These are phyloP conservation scores for Eilema sororculum DNA, from an alignment of 2,888 invertebrate species.

Conservation along the genomic window DNA sequence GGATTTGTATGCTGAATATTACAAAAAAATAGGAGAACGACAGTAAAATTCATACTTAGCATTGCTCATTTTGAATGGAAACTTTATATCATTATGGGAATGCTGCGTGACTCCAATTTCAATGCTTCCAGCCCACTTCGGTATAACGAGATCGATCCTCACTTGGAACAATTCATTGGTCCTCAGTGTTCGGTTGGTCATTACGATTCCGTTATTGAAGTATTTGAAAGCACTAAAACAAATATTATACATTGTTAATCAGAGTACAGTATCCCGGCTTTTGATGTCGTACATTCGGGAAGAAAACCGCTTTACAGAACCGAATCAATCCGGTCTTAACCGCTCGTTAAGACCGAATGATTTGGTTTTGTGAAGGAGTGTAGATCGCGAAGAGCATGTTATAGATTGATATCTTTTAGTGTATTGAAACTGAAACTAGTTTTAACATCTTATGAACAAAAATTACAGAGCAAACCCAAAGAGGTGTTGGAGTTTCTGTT, in stretches of 20 bases:
- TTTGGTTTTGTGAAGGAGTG: too few species aligned
- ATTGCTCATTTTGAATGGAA: constrained; percentile 98
- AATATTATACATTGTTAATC: background rate
- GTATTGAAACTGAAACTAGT: too few species aligned
- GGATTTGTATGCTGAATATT: too few species aligned
- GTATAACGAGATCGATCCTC: constrained; percentile 95
- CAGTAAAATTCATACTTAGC: constrained; percentile 87
- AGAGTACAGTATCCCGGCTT: background rate
- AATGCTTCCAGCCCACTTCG: constrained; percentile 98
- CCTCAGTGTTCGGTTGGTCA: constrained; percentile 94
- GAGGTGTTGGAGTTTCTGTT: too few species aligned
- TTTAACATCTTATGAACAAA: too few species aligned
- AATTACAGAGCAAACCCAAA: too few species aligned
- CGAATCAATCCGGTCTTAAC: too few species aligned
- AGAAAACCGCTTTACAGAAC: background rate
- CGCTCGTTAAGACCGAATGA: too few species aligned
- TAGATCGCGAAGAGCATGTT: too few species aligned
- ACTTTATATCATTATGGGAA: constrained; percentile 94
- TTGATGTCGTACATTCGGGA: background rate
- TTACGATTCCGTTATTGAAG: constrained; percentile 97
- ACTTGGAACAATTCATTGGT: constrained; percentile 97
- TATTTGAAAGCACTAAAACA: constrained; percentile 93
- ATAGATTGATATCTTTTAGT: too few species aligned
- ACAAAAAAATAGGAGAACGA: background rate
- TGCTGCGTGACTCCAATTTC: constrained; percentile 98